Base-by-base conservation (phyloP, 2,888 invertebrate species). In the Callimorpha dominula region DNA sequence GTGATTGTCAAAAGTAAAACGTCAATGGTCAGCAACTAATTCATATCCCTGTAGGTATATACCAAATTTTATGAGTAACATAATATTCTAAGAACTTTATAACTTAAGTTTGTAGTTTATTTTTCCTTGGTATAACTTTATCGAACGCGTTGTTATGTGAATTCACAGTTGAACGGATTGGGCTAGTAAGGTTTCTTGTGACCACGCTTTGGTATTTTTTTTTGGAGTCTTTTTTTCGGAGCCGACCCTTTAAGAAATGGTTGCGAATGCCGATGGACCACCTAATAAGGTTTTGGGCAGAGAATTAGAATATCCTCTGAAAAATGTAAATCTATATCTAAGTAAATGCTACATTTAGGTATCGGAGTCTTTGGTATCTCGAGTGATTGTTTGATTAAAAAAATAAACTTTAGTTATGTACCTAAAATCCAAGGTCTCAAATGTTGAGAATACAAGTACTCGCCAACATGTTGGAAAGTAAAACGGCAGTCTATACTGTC, bases 71-170 rank as follows among this genome's bases (percentile, higher is more conserved):
- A 4, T 40, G 12, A 69, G 87, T 83, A 87, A 88, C 81, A 83
- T 80, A 85, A 87, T 85, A 85, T 68, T 65, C 46, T 54, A 64
- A 67, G 57, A 49, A 62, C 8, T 0, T 68, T 52, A 40, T 52
- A 40, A 66, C 52, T 73, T 15, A 69, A 66, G 67, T 8, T 66
- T 75, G 81, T 79, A 66, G 71, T 76, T 64, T 72, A 65, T 65
- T 75, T 80, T 76, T 60, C 64, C 50, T 70, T 62, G 68, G 70
- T 81, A 82, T 87, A 79, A 82, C 78, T 82, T 85, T 82, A 83
- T 84, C 85, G 84, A 75, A 76, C 88, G 91, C 90, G 91, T 89
- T 89, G 89, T 90, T 84, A 85, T 87, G 87, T 85, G 84, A 89
- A 87, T 83, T 89, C 84, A 90, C 92, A 88, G 88, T 85, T 84